Percentiles rank a stretch among this genome's conserved stretches.
Conservation (phyloP, 1,140 invertebrate species). For the Patella vulgata region DNA sequence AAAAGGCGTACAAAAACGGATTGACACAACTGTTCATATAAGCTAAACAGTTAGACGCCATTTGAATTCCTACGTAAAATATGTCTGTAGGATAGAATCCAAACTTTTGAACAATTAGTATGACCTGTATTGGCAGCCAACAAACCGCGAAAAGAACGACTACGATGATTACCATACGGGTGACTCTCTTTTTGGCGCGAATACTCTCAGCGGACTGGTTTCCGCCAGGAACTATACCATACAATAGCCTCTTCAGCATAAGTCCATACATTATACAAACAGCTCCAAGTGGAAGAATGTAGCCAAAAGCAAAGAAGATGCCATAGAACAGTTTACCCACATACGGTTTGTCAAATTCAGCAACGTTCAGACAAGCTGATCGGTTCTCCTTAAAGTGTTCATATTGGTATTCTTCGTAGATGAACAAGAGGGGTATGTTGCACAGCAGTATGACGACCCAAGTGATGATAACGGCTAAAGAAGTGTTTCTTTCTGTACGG, state of each 20-base stretch:
- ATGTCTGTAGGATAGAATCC: slow-evolving; percentile 66
- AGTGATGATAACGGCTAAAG: slow-evolving; percentile 73
- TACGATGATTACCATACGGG: slow-evolving; percentile 92
- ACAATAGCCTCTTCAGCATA: slow-evolving; percentile 80
- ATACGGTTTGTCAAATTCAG: not conserved
- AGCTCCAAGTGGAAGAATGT: slow-evolving; percentile 70
- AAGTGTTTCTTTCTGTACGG: slow-evolving; percentile 87
- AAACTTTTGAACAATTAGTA: slow-evolving; percentile 66
- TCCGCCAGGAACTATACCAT: slow-evolving; percentile 75
- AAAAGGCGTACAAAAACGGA: slow-evolving; percentile 94
- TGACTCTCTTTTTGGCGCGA: slow-evolving; percentile 89
- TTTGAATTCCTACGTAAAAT: slow-evolving; percentile 77
- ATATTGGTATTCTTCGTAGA: slow-evolving; percentile 76
- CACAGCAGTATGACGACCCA: slow-evolving; percentile 82
- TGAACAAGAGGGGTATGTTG: slow-evolving; percentile 79
- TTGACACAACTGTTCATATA: slow-evolving; percentile 96
- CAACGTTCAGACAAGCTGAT: slow-evolving; percentile 49
- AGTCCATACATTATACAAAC: slow-evolving; percentile 91
- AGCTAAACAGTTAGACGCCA: slow-evolving; percentile 88
- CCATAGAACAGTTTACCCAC: slow-evolving; percentile 54
- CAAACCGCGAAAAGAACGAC: slow-evolving; percentile 94
- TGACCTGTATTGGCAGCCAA: slow-evolving; percentile 91
- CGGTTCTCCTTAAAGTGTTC: slow-evolving; percentile 70
- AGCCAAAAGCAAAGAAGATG: slow-evolving; percentile 68
- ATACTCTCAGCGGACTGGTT: slow-evolving; percentile 77